Evolutionary conservation across 2,888 invertebrate species (phyloP).

Genomic region (Ditula angustiorana): DNA sequence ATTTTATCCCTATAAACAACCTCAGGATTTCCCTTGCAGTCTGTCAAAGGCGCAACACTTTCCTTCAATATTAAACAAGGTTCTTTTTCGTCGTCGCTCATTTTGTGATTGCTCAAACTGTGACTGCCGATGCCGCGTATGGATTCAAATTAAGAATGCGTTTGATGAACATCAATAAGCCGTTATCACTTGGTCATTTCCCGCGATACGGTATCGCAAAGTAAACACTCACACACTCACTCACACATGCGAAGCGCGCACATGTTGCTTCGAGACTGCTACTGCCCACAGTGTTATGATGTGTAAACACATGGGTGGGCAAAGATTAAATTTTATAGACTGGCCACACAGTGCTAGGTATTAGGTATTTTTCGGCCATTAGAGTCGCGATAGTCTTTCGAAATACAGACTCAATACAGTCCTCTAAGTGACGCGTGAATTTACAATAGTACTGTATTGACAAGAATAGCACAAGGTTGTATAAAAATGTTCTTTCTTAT

Average conservation of each 20-base stretch:
- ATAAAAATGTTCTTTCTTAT: too few species aligned
- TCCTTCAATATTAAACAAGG: conserved; percentile 44
- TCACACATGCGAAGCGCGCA: conserved; percentile 47
- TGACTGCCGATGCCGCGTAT: background rate
- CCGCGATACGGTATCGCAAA: conserved; percentile 57
- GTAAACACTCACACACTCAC: conserved; percentile 49
- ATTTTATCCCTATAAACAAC: conserved; percentile 31
- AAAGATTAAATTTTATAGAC: conserved; percentile 53
- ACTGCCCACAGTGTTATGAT: conserved; percentile 59
- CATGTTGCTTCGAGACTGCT: conserved; percentile 55
- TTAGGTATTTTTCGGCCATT: too few species aligned
- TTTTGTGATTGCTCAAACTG: conserved; percentile 43
- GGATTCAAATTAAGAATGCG: background rate
- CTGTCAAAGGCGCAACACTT: conserved; percentile 32
- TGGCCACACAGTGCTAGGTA: background rate
- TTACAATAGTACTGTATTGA: too few species aligned
- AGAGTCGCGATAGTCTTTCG: too few species aligned
- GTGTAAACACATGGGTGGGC: conserved; percentile 61
- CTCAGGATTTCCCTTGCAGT: conserved; percentile 36
- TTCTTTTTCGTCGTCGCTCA: conserved; percentile 66
- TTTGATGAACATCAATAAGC: conserved; percentile 43
- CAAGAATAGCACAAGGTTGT: too few species aligned
- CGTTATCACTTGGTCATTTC: conserved; percentile 56
- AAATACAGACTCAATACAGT: too few species aligned
- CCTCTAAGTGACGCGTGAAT: too few species aligned